A percentile compares a stretch with the other conserved stretches of the same genome.
Conservation (phyloP, 2,113 vertebrate species). For the Lycaon pictus region DNA sequence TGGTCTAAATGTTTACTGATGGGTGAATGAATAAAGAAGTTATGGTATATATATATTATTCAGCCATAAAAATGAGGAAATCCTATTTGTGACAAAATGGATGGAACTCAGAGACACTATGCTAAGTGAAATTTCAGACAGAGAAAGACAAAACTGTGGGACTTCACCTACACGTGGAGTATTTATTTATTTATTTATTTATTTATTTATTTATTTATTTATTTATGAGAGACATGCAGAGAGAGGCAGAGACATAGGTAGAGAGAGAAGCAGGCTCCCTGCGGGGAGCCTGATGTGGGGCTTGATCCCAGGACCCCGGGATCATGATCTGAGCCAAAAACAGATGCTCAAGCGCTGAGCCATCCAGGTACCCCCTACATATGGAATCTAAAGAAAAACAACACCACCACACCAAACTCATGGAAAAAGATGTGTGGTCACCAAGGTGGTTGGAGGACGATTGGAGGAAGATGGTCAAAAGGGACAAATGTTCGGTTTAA, state of each 20-base stretch:
- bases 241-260: too few relatives aligned
- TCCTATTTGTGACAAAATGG: not conserved
- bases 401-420: not conserved
- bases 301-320: too few relatives aligned
- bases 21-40: not conserved
- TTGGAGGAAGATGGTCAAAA: not conserved
- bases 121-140: not conserved
- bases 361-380: not conserved
- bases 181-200: too few relatives aligned
- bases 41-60: not conserved
- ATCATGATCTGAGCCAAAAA: too few relatives aligned
- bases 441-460: not conserved
- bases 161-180: not conserved
- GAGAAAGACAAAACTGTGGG: not conserved
- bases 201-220: too few relatives aligned
- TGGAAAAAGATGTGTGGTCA: not conserved
- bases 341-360: too few relatives aligned
- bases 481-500: not conserved
- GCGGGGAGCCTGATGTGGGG: too few relatives aligned
- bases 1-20: not conserved
- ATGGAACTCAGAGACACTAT: not conserved
- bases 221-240: too few relatives aligned
- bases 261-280: too few relatives aligned
- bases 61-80: not conserved
- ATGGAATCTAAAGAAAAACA: not conserved